phyloP scores from a whole-genome alignment of 2,888 invertebrate species.

The Diaphora mendica region DNA sequence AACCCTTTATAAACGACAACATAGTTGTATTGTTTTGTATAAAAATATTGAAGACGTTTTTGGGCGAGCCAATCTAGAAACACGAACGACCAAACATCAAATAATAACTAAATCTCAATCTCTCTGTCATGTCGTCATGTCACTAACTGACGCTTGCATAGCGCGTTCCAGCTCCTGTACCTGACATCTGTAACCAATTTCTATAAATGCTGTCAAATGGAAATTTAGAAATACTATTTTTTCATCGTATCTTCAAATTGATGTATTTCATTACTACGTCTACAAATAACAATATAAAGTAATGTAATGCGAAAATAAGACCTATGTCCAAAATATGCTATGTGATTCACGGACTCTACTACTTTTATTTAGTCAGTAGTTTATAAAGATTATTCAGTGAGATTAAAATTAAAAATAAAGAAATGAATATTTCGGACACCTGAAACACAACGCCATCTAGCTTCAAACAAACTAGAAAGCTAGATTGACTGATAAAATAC shows the following conservation, averaged over 20 bases:
- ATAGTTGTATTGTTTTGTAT: constrained; percentile 19
- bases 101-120: constrained; percentile 37
- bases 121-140: constrained; percentile 41
- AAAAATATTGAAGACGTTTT: constrained; percentile 36
- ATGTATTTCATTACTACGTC: background rate
- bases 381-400: too few relatives aligned
- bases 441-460: too few relatives aligned
- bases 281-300: too few relatives aligned
- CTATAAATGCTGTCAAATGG: background rate
- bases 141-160: constrained; percentile 41
- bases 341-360: too few relatives aligned
- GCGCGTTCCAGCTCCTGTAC: constrained; percentile 32
- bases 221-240: background rate
- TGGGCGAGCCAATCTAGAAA: constrained; percentile 26
- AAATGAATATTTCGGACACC: too few relatives aligned
- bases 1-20: constrained; percentile 14
- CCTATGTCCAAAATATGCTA: too few relatives aligned
- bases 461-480: too few relatives aligned
- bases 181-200: background rate
- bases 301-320: too few relatives aligned
- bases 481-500: too few relatives aligned
- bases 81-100: constrained; percentile 55
- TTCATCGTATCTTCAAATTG: background rate
- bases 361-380: too few relatives aligned
- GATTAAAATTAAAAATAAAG: too few relatives aligned